phyloP scores from a whole-genome alignment of 2,888 invertebrate genomes.

The Luperina testacea region DNA sequence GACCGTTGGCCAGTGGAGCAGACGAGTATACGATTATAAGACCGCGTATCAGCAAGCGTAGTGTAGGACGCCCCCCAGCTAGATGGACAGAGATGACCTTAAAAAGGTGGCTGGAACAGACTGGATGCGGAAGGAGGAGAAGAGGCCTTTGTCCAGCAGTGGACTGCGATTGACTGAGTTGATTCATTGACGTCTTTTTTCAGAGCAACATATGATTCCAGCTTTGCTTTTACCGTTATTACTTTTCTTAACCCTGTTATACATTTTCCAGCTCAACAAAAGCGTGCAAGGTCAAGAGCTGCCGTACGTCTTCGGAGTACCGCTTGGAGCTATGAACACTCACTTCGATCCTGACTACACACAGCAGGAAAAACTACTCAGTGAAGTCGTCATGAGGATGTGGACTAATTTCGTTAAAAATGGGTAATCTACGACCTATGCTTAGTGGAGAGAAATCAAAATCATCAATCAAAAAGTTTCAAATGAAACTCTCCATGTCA shows the following conservation, averaged over 20 bases:
- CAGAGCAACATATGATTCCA: background rate
- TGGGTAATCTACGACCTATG: slow-evolving; percentile 90
- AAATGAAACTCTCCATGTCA: background rate
- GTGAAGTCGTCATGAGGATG: slow-evolving; percentile 96
- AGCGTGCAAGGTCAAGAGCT: slow-evolving; percentile 96
- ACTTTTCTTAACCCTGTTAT: background rate
- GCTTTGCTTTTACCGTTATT: background rate
- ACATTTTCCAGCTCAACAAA: slow-evolving; percentile 91
- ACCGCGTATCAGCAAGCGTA: no score
- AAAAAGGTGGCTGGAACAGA: no score
- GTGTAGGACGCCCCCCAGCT: no score
- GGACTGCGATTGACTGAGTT: no score
- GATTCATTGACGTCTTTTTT: background rate
- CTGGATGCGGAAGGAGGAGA: no score
- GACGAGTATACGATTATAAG: no score
- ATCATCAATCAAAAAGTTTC: background rate
- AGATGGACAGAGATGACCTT: no score
- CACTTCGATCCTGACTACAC: slow-evolving; percentile 94
- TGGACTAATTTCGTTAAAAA: slow-evolving; percentile 97
- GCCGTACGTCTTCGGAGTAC: slow-evolving; percentile 96
- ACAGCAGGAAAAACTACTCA: slow-evolving; percentile 93
- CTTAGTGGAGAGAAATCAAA: background rate
- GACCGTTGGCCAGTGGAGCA: no score
- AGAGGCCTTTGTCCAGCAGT: no score
- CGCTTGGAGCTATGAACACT: slow-evolving; percentile 92